Evolutionary conservation across 2,797 vertebrate species (phyloP).

Genomic region (Phyllotis vaccarum): DNA sequence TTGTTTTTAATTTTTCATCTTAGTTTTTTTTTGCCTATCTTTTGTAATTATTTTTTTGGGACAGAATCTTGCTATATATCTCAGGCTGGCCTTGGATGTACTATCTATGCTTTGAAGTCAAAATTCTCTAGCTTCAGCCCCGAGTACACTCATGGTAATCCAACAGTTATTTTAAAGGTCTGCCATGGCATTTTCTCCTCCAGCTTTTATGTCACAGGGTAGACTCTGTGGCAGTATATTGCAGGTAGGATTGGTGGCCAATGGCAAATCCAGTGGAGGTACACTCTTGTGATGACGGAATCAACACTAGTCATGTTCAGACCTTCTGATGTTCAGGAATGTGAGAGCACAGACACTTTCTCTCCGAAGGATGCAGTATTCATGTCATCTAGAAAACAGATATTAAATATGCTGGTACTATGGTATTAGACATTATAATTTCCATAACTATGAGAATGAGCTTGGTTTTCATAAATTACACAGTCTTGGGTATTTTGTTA

Average conservation of each 20-base stretch:
- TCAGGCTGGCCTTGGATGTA: background rate
- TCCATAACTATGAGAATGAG: background rate
- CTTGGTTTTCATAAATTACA: background rate
- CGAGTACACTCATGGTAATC: background rate
- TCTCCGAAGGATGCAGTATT: background rate
- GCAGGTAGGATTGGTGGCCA: background rate
- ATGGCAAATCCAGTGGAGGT: background rate
- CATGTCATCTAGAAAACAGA: background rate
- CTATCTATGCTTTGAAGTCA: background rate
- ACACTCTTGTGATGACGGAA: background rate
- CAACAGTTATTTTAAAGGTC: background rate
- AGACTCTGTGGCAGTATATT: too few species aligned
- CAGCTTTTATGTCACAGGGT: background rate
- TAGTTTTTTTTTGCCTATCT: background rate
- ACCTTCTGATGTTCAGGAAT: background rate
- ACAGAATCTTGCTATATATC: background rate
- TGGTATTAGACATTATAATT: background rate
- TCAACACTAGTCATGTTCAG: too few species aligned
- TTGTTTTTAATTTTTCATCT: background rate
- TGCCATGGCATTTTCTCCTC: background rate
- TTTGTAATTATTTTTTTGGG: background rate
- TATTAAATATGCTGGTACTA: background rate
- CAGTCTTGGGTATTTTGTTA: background rate
- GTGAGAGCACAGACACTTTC: background rate
- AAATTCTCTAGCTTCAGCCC: background rate